A percentile compares a stretch with the other conserved stretches of the same genome.
Evolutionary conservation across 1,140 invertebrate species (phyloP).

Genomic region (Caenorhabditis remanei): DNA sequence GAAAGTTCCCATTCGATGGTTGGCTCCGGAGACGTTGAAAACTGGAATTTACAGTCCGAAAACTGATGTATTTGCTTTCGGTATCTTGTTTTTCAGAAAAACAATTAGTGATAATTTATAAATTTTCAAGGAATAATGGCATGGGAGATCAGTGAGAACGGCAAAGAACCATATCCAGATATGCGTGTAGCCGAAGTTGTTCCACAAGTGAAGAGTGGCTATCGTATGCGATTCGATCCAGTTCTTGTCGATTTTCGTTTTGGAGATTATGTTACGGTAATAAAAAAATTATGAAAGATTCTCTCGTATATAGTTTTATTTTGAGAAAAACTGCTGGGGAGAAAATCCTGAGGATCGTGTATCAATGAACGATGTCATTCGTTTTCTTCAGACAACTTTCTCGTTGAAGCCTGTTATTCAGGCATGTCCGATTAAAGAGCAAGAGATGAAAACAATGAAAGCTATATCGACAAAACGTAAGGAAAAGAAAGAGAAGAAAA

Average conservation of each 20-base stretch:
- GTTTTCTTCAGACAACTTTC: conserved; percentile 12
- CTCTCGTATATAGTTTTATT: not conserved
- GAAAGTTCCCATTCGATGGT: conserved; percentile 60
- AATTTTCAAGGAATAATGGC: not conserved
- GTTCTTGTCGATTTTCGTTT: conserved; percentile 8
- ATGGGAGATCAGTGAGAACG: conserved; percentile 55
- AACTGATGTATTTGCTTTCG: conserved; percentile 54
- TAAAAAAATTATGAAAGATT: not conserved
- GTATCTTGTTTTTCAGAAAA: not conserved
- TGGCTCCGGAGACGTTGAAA: conserved; percentile 59
- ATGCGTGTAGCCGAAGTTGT: conserved; percentile 47
- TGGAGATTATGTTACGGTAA: conserved; percentile 13
- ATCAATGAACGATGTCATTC: conserved; percentile 27
- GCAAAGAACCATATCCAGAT: conserved; percentile 60
- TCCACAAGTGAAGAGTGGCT: not conserved
- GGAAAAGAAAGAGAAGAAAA: conserved; percentile 17
- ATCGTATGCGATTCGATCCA: conserved; percentile 56
- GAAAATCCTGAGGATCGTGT: conserved; percentile 58
- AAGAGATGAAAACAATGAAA: conserved; percentile 5
- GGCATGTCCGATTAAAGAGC: not conserved
- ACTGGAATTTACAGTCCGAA: conserved; percentile 51
- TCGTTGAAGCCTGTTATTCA: conserved; percentile 19
- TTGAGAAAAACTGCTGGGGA: conserved; percentile 53
- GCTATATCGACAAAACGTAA: conserved; percentile 10
- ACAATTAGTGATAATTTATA: too few relatives aligned